These are phyloP conservation scores for Hippocampus guttulatus DNA, from an alignment of 2,113 vertebrate genomes.

Conservation along the genomic window DNA sequence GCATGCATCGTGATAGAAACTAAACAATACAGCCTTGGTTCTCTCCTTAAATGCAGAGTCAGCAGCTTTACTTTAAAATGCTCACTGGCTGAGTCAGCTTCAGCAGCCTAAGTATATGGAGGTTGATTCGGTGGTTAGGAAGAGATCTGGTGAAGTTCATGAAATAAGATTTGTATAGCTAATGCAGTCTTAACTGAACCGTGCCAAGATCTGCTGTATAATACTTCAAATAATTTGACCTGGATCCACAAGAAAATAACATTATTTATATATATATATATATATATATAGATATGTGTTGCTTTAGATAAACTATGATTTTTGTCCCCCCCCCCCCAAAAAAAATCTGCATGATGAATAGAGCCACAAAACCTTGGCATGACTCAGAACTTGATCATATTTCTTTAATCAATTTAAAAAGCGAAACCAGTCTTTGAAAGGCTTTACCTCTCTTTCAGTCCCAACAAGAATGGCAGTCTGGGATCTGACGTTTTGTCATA, in stretches of 20 bases:
- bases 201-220: neutral
- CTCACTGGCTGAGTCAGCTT: neutral
- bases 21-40: slow-evolving; percentile 14
- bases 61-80: slow-evolving; percentile 1
- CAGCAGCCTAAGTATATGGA: neutral
- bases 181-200: neutral
- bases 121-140: neutral
- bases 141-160: neutral
- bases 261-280: too few relatives aligned
- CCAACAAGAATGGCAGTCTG: slow-evolving; percentile 9
- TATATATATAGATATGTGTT: slow-evolving; percentile 14
- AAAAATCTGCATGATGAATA: slow-evolving; percentile 18
- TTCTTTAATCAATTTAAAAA: slow-evolving; percentile 33
- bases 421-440: slow-evolving; percentile 7
- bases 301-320: slow-evolving; percentile 60
- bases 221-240: slow-evolving; percentile 9
- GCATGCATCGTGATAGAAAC: slow-evolving; percentile 8
- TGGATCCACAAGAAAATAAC: neutral
- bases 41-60: neutral
- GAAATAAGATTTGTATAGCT: neutral
- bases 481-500: slow-evolving; percentile 1
- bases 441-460: slow-evolving; percentile 37
- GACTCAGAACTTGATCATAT: slow-evolving; percentile 2
- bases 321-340: slow-evolving; percentile 58
- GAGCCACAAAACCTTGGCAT: slow-evolving; percentile 33